These are phyloP conservation scores for Oryzias curvinotus DNA, from an alignment of 2,113 vertebrate genomes.

Conservation along the genomic window DNA sequence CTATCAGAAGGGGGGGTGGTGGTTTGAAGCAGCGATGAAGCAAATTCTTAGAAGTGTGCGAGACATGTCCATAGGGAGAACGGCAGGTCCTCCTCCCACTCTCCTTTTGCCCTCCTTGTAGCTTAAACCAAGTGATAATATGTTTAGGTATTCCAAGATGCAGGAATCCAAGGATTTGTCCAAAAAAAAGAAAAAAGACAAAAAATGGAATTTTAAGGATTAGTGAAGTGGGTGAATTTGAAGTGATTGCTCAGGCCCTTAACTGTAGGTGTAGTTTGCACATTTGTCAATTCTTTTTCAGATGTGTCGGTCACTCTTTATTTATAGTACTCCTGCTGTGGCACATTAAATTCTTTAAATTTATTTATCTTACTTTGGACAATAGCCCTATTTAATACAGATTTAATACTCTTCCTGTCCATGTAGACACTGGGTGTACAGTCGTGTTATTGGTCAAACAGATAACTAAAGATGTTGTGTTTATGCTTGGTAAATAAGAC, in stretches of 20 bases:
- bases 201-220: constrained; percentile 59
- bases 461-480: too few species aligned
- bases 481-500: too few species aligned
- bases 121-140: constrained; percentile 54
- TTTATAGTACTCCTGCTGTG: neutral
- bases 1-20: constrained; percentile 9
- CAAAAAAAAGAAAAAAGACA: constrained; percentile 36
- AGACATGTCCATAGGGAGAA: constrained; percentile 59
- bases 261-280: constrained; percentile 6
- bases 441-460: too few species aligned
- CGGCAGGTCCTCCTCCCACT: constrained; percentile 37
- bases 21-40: constrained; percentile 31
- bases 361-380: neutral
- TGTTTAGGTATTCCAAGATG: constrained; percentile 59
- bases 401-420: neutral
- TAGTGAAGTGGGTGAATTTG: too few species aligned
- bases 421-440: too few species aligned
- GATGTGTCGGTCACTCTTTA: neutral
- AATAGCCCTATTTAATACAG: neutral
- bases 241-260: constrained; percentile 52
- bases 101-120: constrained; percentile 25
- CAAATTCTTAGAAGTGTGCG: constrained; percentile 54
- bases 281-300: neutral
- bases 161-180: constrained; percentile 57
- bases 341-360: neutral